Base-by-base conservation (phyloP, 2,888 invertebrate species). In the Proisotoma minuta region DNA sequence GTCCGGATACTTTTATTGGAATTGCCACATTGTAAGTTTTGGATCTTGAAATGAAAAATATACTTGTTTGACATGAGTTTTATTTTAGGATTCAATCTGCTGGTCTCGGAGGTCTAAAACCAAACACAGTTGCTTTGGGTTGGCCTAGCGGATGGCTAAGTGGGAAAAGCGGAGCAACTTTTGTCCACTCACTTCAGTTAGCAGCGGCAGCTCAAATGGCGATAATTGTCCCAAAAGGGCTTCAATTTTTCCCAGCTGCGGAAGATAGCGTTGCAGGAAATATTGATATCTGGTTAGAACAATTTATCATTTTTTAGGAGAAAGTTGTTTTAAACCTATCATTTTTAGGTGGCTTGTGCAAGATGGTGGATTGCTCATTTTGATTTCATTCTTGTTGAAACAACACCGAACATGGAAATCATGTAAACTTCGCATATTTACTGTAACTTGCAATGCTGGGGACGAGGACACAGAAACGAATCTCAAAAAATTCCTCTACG, bases 61-160 rank as follows among this genome's bases (percentile, higher is more conserved):
- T 34, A 15, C 15, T 34, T 15, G 8, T 34, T 24, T 24, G 18
- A 4, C 8, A 4, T 50, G 18, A 43, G 34, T 39, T 63, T 58
- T 59, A 64, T 75, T 78, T 23, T 77, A 93, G 92, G 70, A 88
- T 97, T 63, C 99, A 99, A 84, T 94, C 95, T 4, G 87, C 92
- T 57, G 99, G 99, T 34, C 83, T 99, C 51, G 99, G 99, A 43
- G 98, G 98, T 3, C 84, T 99, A 83, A 93, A 96, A 78, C 99
- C 98, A 53, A 99, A 99, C 80, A 97, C 98, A 0, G 96, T 34
- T 34, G n/a, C n/a, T n/a, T n/a, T 98, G 59, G 95, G 96, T 20
- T 99, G 99, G 99, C 99, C 99, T 0, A 93, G 95, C 76, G 90
- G 92, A 53, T 99, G 99, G 99, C 84, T 94, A 57, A 91, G 94